Percentiles rank a stretch among this genome's conserved stretches.
Conservation (phyloP, 2,113 vertebrate species). For the Xenopus borealis region DNA sequence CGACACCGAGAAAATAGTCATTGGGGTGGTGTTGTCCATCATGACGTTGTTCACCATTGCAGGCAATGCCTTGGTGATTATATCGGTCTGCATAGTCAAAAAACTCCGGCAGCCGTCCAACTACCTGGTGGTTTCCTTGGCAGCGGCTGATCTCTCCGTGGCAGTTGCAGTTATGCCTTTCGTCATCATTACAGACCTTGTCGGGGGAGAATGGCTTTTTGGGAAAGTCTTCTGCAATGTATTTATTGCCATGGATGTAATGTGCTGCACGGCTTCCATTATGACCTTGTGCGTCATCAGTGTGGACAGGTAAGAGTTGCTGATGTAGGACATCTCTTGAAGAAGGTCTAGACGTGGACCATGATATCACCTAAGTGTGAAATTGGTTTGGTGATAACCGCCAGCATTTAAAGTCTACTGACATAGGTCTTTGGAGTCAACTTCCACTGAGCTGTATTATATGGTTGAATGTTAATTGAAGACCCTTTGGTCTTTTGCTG, state of each 20-base stretch:
- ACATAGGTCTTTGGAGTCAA: too few relatives aligned
- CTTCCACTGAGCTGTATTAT: too few relatives aligned
- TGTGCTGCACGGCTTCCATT: slow-evolving; percentile 74
- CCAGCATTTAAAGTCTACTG: too few relatives aligned
- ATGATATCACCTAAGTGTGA: too few relatives aligned
- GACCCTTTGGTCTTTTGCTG: too few relatives aligned
- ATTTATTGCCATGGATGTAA: slow-evolving; percentile 76
- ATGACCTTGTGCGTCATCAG: slow-evolving; percentile 77
- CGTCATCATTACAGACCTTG: slow-evolving; percentile 72
- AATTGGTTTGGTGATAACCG: too few relatives aligned
- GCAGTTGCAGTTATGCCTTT: slow-evolving; percentile 74
- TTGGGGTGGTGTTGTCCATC: slow-evolving; percentile 66
- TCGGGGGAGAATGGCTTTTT: slow-evolving; percentile 75
- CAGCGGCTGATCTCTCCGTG: slow-evolving; percentile 69
- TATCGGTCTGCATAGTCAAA: slow-evolving; percentile 73
- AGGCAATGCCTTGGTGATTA: slow-evolving; percentile 69
- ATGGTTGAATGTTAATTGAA: too few relatives aligned
- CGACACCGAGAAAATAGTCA: slow-evolving; percentile 66
- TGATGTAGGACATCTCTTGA: too few relatives aligned
- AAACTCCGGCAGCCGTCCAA: slow-evolving; percentile 75
- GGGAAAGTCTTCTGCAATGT: slow-evolving; percentile 74
- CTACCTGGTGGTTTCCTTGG: slow-evolving; percentile 73
- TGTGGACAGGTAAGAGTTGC: slow-evolving; percentile 67
- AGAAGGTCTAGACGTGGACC: too few relatives aligned
- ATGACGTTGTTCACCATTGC: slow-evolving; percentile 69